Conservation (phyloP, 2,113 vertebrate genomes). For the Callaeas wilsoni region DNA sequence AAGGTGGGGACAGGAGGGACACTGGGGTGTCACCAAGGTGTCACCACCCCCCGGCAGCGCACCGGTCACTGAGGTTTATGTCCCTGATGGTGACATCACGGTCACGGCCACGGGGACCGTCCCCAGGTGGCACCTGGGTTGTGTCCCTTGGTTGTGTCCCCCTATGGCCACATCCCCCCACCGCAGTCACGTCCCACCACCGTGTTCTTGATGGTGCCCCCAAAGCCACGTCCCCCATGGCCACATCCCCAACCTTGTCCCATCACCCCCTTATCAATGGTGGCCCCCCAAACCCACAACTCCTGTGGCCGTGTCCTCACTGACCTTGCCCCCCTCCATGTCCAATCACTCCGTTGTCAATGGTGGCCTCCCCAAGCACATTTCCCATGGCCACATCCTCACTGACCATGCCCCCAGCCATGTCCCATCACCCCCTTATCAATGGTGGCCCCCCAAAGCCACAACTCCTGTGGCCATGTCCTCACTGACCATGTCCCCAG, state of each 20-base stretch:
- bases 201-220: no score
- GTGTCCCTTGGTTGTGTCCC: background rate
- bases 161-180: background rate
- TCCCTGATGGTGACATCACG: accelerated
- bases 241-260: no score
- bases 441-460: background rate
- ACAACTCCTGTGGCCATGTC: no score
- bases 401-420: background rate
- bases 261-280: accelerated
- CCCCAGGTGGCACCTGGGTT: background rate
- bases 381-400: no score
- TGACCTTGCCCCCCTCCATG: background rate
- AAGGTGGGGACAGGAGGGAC: background rate
- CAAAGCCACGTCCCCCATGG: no score
- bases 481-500: no score
- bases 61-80: background rate
- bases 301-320: no score
- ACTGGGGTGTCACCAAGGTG: accelerated
- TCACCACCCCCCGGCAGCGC: accelerated
- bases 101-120: accelerated
- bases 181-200: background rate
- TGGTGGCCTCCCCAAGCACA: background rate
- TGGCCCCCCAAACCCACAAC: background rate
- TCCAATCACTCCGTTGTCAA: background rate
- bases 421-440: no score